phyloP scores from a whole-genome alignment of 2,888 invertebrate species.

The Aelia acuminata region DNA sequence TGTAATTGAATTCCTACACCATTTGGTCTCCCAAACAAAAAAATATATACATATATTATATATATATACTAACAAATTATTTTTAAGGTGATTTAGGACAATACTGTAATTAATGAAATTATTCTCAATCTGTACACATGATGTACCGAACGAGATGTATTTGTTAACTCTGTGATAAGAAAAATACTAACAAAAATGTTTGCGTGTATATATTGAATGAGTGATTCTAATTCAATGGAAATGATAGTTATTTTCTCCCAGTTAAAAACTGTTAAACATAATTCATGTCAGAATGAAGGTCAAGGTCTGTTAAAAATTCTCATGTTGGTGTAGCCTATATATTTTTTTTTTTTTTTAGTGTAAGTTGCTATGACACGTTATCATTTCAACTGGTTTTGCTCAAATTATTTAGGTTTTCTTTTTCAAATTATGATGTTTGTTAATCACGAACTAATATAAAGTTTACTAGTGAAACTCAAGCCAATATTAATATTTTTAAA shows the following conservation, averaged over 20 bases:
- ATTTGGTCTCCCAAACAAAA: neutral
- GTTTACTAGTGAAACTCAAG: neutral
- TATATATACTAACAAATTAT: constrained; percentile 5
- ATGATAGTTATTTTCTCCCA: neutral
- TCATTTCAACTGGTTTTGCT: neutral
- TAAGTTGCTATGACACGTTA: neutral
- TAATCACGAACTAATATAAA: neutral
- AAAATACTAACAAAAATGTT: neutral
- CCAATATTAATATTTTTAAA: neutral
- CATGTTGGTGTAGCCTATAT: neutral
- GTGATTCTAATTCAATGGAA: neutral
- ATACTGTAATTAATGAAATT: constrained; percentile 24
- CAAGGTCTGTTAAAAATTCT: no score
- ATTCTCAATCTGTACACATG: neutral
- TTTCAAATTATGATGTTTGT: neutral
- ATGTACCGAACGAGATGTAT: neutral
- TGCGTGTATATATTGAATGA: constrained; percentile 3
- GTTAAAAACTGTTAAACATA: neutral
- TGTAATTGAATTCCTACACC: neutral
- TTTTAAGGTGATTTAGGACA: constrained; percentile 40
- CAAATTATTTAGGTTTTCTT: neutral
- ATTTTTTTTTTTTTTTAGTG: neutral
- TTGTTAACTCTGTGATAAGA: constrained; percentile 31
- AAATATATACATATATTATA: neutral
- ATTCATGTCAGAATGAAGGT: no score